Conservation (phyloP, 2,888 invertebrate genomes). For the Nomada goodeniana region DNA sequence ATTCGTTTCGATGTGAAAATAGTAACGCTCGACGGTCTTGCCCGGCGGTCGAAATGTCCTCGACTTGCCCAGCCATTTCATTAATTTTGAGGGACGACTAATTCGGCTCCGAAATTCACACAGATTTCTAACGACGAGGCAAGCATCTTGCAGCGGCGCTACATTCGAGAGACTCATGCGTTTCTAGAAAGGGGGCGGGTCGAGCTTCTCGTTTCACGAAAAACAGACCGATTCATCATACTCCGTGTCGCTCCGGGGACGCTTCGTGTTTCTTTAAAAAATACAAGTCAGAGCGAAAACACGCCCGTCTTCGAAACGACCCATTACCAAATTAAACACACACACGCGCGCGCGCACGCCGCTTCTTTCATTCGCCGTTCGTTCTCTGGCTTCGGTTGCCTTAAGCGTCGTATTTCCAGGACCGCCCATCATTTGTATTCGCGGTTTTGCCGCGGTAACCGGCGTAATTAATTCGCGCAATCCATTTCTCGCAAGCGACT, state of each 20-base stretch:
- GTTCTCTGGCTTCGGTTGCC: background rate
- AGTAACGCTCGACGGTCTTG: too few species aligned
- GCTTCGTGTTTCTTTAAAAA: constrained; percentile 24
- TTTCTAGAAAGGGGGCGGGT: background rate
- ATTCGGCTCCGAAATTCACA: background rate
- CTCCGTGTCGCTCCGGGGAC: background rate
- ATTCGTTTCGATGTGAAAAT: too few species aligned
- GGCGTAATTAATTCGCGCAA: constrained; percentile 25
- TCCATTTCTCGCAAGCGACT: constrained; percentile 13
- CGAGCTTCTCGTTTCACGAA: background rate
- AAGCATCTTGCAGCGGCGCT: background rate
- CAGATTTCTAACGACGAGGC: background rate
- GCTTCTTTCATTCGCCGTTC: background rate
- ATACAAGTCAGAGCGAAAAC: constrained; percentile 17
- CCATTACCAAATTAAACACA: constrained; percentile 34
- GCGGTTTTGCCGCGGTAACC: constrained; percentile 4
- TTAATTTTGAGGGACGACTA: too few species aligned
- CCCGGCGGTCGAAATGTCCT: too few species aligned
- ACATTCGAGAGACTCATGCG: too few species aligned
- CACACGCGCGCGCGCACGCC: background rate
- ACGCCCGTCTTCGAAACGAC: background rate
- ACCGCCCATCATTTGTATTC: background rate
- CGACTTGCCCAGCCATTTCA: too few species aligned
- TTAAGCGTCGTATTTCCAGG: background rate
- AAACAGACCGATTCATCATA: constrained; percentile 19